Percentiles rank a stretch among this genome's conserved stretches.
These are phyloP conservation scores for Phyllotreta striolata DNA, from an alignment of 2,888 invertebrate species.

Conservation along the genomic window DNA sequence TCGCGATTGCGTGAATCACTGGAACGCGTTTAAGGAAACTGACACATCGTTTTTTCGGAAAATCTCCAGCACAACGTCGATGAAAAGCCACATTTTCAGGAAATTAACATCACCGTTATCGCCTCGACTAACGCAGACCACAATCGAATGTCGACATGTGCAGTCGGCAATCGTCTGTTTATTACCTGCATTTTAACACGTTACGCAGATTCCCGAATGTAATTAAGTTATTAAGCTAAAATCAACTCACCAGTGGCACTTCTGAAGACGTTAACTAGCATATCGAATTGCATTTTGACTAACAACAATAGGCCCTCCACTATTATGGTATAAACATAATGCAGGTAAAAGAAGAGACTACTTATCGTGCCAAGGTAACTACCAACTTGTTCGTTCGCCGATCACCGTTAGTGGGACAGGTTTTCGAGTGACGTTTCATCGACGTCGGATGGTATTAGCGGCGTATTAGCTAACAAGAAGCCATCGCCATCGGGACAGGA, in stretches of 20 bases:
- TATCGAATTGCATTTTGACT: conserved; percentile 54
- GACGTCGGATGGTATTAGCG: conserved; percentile 18
- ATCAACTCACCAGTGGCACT: conserved; percentile 51
- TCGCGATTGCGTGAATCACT: neutral
- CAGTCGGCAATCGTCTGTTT: conserved; percentile 4
- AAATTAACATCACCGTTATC: no score
- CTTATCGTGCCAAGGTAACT: conserved; percentile 47
- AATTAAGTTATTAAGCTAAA: neutral
- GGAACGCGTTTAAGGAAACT: no score
- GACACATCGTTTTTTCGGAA: no score
- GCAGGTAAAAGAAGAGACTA: conserved; percentile 45
- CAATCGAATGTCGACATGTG: conserved; percentile 11
- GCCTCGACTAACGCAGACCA: neutral
- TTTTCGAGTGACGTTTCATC: conserved; percentile 36
- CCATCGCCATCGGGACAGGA: conserved; percentile 14
- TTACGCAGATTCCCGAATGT: conserved; percentile 2
- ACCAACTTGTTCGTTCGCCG: conserved; percentile 41
- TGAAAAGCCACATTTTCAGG: no score
- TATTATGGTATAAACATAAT: conserved; percentile 42
- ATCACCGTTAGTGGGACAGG: conserved; percentile 43
- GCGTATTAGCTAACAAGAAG: conserved; percentile 16
- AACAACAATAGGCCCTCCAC: conserved; percentile 38
- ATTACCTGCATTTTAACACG: neutral
- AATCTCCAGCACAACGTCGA: no score
- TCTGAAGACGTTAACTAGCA: conserved; percentile 54